Evolutionary conservation across 2,113 vertebrate species (phyloP).

Genomic region (Pipa parva): DNA sequence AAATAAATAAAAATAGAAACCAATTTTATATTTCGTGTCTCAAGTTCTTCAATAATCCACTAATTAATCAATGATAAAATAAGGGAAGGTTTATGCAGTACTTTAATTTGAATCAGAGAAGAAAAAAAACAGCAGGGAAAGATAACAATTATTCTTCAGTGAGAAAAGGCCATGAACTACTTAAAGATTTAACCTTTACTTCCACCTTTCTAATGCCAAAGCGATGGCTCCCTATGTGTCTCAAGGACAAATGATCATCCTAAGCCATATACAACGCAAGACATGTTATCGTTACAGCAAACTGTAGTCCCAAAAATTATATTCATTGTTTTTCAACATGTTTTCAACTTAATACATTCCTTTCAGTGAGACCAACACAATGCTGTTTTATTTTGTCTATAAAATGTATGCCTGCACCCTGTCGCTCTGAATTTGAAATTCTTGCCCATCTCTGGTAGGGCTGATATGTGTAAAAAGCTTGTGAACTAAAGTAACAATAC

Average conservation of each 20-base stretch:
- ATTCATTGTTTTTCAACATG: slow-evolving; percentile 88
- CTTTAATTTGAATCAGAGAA: slow-evolving; percentile 11
- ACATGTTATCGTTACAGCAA: slow-evolving; percentile 70
- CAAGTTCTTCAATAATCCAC: no score
- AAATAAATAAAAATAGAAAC: no score
- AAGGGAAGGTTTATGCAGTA: neutral
- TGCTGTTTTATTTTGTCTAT: slow-evolving; percentile 59
- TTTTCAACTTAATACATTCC: slow-evolving; percentile 89
- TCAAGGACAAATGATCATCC: slow-evolving; percentile 75
- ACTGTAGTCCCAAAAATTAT: slow-evolving; percentile 83
- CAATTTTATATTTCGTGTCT: no score
- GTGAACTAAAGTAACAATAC: neutral
- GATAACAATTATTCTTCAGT: slow-evolving; percentile 54
- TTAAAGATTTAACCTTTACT: slow-evolving; percentile 63
- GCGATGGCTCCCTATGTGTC: slow-evolving; percentile 60
- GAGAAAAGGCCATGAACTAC: slow-evolving; percentile 55
- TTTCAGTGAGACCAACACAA: slow-evolving; percentile 67
- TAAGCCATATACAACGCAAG: slow-evolving; percentile 64
- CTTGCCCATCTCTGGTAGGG: slow-evolving; percentile 31
- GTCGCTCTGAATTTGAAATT: slow-evolving; percentile 45
- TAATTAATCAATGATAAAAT: no score
- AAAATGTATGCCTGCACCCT: slow-evolving; percentile 54
- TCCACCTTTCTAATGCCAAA: slow-evolving; percentile 66
- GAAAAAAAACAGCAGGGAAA: slow-evolving; percentile 41
- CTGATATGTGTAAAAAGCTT: slow-evolving; percentile 34